Percentiles rank a stretch among this genome's conserved stretches.
These are phyloP conservation scores for Cochlearius cochlearius DNA, from an alignment of 2,113 vertebrate species.

Conservation along the genomic window DNA sequence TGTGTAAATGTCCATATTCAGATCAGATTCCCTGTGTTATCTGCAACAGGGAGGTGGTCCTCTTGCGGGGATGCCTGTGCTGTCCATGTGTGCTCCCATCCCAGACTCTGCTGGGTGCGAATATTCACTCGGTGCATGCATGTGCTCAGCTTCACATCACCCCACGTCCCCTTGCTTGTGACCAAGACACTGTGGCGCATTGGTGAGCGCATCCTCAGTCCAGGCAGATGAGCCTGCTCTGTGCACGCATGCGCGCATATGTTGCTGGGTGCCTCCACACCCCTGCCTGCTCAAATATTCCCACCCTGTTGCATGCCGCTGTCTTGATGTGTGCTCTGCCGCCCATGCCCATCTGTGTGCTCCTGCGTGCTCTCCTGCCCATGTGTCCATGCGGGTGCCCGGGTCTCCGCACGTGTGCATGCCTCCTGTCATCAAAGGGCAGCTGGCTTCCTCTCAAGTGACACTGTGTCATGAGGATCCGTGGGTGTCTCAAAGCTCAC, in stretches of 20 bases:
- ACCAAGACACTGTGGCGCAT: rapidly evolving
- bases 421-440: neutral
- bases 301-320: neutral
- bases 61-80: neutral
- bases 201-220: neutral
- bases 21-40: neutral
- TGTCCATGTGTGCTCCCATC: rapidly evolving
- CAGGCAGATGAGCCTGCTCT: neutral
- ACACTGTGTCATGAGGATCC: neutral
- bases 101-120: neutral
- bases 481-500: slow-evolving; percentile 26
- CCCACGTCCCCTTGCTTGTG: rapidly evolving
- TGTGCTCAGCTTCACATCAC: neutral
- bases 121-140: rapidly evolving
- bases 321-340: neutral
- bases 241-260: rapidly evolving
- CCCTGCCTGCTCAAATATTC: neutral
- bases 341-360: neutral
- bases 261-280: neutral
- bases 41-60: neutral
- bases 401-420: rapidly evolving
- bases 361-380: neutral
- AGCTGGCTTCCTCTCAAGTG: slow-evolving; percentile 32
- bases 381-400: rapidly evolving
- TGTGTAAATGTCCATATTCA: neutral